phyloP scores from a whole-genome alignment of 2,113 vertebrate genomes.

The Gavialis gangeticus region DNA sequence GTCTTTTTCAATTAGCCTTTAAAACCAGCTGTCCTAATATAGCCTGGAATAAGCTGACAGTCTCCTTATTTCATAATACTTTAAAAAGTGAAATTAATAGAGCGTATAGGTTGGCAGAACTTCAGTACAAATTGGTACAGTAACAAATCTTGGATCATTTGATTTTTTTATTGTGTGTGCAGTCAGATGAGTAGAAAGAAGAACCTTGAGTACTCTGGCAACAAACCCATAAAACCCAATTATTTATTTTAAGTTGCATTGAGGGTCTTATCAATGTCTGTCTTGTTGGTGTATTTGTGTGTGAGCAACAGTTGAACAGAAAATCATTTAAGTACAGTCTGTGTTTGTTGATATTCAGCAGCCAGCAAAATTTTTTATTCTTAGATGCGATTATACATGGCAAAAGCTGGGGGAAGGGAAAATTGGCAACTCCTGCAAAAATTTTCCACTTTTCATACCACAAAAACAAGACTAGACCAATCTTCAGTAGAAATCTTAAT shows the following conservation, averaged over 20 bases:
- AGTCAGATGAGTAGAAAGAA: constrained; percentile 12
- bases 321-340: background rate
- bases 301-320: constrained; percentile 5
- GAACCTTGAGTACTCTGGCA: constrained; percentile 40
- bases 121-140: background rate
- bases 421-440: constrained; percentile 21
- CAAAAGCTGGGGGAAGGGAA: background rate
- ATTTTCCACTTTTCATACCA: background rate
- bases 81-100: constrained; percentile 23
- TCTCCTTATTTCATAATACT: background rate
- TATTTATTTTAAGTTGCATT: background rate
- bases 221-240: background rate
- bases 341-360: constrained; percentile 14
- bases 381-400: constrained; percentile 1
- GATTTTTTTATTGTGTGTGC: background rate
- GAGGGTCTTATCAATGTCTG: background rate
- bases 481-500: background rate
- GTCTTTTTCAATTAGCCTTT: background rate
- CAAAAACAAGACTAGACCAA: constrained; percentile 13
- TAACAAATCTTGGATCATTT: constrained; percentile 35
- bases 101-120: background rate
- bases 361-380: background rate
- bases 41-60: background rate
- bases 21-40: background rate
- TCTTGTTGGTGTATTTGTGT: background rate